Base-by-base conservation (phyloP, 2,888 invertebrate genomes). In the Dryobotodes eremita region DNA sequence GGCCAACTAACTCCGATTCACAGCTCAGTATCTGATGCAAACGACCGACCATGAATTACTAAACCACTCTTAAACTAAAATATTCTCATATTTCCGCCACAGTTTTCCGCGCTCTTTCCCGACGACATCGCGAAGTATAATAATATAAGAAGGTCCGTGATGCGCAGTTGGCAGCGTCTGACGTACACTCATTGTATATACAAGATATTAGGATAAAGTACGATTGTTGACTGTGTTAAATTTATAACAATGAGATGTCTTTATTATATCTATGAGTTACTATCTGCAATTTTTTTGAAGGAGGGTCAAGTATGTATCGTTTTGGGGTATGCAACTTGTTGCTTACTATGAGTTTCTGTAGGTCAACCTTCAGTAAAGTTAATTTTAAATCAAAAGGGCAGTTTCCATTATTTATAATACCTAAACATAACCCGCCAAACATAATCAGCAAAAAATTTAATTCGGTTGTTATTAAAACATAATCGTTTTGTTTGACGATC, bases 141-240 rank as follows among this genome's bases (percentile, higher is more conserved):
- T 50, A 64, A 82, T 80, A 88, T 78, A 79, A 80, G 66, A 85
- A 70, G 57, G 69, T 68, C 62, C 36, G 53, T 68, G 85, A 76
- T 84, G 77, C 88, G 88, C 80, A 86, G 84, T 88, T 88, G 88
- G 88, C 88, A 88, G 75, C 79, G 77, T 77, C 80, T 64, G 83
- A 82, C 83, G 85, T 78, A 80, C 65, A 71, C 69, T 71, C 20
- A 64, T 75, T 78, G 77, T 84, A 85, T 88, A 86, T 85, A 86
- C 79, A 74, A 64, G 70, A 77, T 61, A 64, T 65, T 69, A 0
- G 7, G 20, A 80, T 78, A 57, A 23, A 77, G 13, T 57, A 62
- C 55, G 46, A 42, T 64, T 78, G 72, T 85, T 81, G 53, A 68
- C 77, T 57, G n/a, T 66, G 66, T 42, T 70, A 61, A 36, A 36